Evolutionary conservation across 1,140 invertebrate genomes (phyloP), one percentile per base, ranked within the genome.

Genomic region (Marisa cornuarietis): DNA sequence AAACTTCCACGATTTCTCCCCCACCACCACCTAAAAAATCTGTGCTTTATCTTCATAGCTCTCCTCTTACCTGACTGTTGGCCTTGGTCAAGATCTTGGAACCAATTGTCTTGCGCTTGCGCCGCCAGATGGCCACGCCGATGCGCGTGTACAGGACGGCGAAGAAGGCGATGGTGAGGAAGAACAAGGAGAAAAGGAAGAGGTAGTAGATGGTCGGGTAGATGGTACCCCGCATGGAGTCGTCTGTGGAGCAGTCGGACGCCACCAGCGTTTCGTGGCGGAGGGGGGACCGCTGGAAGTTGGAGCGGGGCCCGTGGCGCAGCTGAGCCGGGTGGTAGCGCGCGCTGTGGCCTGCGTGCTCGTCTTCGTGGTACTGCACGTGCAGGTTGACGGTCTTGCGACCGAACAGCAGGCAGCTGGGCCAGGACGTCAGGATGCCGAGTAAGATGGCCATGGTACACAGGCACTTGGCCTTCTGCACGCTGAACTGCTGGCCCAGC

Each of bases 201-300:
- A 85, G 87, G 81, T 88, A 89, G 79, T 88, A 89, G 49, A 88
- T 71, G 22, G 83, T 86, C 11, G 88, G 87, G 71, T 85, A 89
- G 58, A 86, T 81, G 20, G 87, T 88, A 13, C 82, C 79, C 54
- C 83, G 69, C 71, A 88, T 83, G 8, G 85, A 87, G 77, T 89
- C 87, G 26, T 86, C 86, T 1, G 88, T 89, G 14, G 88, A 88
- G 75, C 88, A 89, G 81, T 89, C 88, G 0, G 84, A 84, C 0
- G 86, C 88, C 14, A 77, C 69, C 10, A 89, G 62, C 16, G 79
- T 52, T 31, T 68, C 65, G 26, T 68, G 22, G 10, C 65, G 22
- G 13, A 68, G 13, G 8, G 26, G 61, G 24, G 61, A 26, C 11
- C 61, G 24, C 16, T 49, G 61, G 10, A 65, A 31, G 26, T n/a